A percentile compares a stretch with the other conserved stretches of the same genome.
These are phyloP conservation scores for Amiota mariae DNA, from an alignment of 2,888 invertebrate genomes.

Conservation along the genomic window DNA sequence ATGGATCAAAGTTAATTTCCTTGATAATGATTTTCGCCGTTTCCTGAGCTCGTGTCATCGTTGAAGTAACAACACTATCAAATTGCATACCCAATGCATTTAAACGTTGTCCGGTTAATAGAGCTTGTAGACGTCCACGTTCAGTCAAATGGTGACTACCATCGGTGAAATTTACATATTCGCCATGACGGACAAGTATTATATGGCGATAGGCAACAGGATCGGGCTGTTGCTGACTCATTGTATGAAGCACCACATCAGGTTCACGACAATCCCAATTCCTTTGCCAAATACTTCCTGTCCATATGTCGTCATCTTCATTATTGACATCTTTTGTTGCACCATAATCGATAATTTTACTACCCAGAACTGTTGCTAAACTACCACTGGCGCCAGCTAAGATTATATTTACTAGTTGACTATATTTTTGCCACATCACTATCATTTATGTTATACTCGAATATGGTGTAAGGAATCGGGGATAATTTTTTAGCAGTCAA, in stretches of 20 bases:
- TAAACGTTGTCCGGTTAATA: slow-evolving; percentile 86
- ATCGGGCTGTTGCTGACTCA: slow-evolving; percentile 70
- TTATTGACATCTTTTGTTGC: background rate
- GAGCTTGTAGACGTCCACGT: slow-evolving; percentile 89
- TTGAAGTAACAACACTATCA: slow-evolving; percentile 87
- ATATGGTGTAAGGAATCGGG: too few relatives aligned
- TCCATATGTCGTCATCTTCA: background rate
- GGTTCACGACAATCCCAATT: slow-evolving; percentile 93
- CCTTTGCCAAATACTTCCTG: slow-evolving; percentile 81
- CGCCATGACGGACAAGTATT: slow-evolving; percentile 94
- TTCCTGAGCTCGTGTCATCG: slow-evolving; percentile 94
- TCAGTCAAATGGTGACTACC: slow-evolving; percentile 84
- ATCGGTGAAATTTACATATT: slow-evolving; percentile 86
- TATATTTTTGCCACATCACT: slow-evolving; percentile 13
- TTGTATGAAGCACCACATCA: slow-evolving; percentile 58
- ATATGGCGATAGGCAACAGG: slow-evolving; percentile 81
- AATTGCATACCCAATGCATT: slow-evolving; percentile 85
- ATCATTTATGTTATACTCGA: background rate
- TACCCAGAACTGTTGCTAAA: background rate
- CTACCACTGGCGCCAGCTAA: background rate
- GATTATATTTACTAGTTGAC: background rate
- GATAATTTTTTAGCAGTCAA: too few relatives aligned
- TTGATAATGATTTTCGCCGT: slow-evolving; percentile 89
- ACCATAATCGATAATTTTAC: background rate
- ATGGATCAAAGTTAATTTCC: slow-evolving; percentile 78